These are phyloP conservation scores for Petrocephalus schoutedeni DNA, from an alignment of 2,797 vertebrate genomes.

Conservation along the genomic window DNA sequence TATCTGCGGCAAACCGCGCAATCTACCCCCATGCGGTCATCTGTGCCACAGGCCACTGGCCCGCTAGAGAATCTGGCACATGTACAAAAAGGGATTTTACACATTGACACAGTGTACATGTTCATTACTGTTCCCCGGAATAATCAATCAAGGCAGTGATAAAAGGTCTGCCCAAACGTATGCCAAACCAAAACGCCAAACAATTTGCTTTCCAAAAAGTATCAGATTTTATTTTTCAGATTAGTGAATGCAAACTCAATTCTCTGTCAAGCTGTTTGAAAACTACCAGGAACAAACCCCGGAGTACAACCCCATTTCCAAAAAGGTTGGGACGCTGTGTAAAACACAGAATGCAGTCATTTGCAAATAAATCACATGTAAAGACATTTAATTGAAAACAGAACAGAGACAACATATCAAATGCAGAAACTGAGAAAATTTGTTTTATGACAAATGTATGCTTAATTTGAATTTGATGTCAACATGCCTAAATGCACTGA, in stretches of 20 bases:
- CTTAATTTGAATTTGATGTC: too few relatives aligned
- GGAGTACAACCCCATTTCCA: too few relatives aligned
- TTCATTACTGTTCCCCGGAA: conserved; percentile 67
- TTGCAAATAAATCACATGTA: too few relatives aligned
- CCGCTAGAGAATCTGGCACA: not conserved
- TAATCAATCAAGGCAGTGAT: conserved; percentile 55
- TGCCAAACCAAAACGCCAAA: not conserved
- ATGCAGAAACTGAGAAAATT: too few relatives aligned
- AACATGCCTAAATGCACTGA: too few relatives aligned
- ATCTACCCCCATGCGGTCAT: not conserved
- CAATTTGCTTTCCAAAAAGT: not conserved
- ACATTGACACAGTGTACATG: conserved; percentile 46
- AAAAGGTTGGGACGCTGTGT: too few relatives aligned
- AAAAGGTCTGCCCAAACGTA: not conserved
- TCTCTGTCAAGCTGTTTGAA: not conserved
- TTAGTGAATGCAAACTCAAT: not conserved
- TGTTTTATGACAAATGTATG: too few relatives aligned
- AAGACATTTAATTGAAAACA: too few relatives aligned
- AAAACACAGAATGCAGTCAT: too few relatives aligned
- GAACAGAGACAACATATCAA: too few relatives aligned
- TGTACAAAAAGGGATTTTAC: not conserved
- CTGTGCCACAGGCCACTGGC: not conserved
- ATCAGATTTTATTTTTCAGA: not conserved
- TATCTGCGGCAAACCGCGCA: not conserved
- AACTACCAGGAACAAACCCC: not conserved